Evolutionary conservation across 30 jellyfish, hydroid and myxozoan genomes (phyloP).

Genomic region (Pelagia noctiluca): DNA sequence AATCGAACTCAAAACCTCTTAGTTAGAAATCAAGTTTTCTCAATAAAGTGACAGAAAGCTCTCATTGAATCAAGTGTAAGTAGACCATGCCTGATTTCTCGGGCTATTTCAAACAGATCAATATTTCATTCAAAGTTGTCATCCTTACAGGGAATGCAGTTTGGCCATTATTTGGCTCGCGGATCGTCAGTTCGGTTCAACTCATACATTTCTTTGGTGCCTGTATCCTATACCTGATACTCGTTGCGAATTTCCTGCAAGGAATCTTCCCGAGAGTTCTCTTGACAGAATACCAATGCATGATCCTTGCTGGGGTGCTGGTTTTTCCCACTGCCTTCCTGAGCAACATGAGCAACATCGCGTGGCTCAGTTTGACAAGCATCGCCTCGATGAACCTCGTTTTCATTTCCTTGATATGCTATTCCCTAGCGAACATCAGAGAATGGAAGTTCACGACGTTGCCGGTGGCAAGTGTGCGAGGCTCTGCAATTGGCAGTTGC

Average conservation of each 20-base stretch:
- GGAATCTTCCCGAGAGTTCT: conserved; percentile 65
- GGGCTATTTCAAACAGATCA: background rate
- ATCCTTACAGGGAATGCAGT: conserved; percentile 65
- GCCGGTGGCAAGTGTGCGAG: conserved; percentile 66
- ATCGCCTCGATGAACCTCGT: conserved; percentile 63
- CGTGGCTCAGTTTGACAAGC: conserved; percentile 87
- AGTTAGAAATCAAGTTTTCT: too few species aligned
- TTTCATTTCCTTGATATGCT: conserved; percentile 38
- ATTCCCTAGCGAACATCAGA: conserved; percentile 37
- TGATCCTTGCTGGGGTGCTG: conserved; percentile 76
- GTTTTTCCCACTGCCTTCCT: conserved; percentile 81
- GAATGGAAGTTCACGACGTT: conserved; percentile 66
- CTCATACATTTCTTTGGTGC: conserved; percentile 84
- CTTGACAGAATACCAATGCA: conserved; percentile 53
- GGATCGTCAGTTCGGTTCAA: conserved; percentile 73
- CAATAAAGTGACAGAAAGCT: background rate
- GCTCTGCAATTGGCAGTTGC: conserved; percentile 73
- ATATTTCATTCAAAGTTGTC: background rate
- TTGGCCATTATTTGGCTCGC: conserved; percentile 77
- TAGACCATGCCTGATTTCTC: background rate
- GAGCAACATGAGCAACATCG: conserved; percentile 75
- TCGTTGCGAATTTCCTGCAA: conserved; percentile 68
- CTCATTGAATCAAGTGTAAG: background rate
- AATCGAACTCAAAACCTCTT: too few species aligned
- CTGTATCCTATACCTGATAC: conserved; percentile 76